phyloP scores from a whole-genome alignment of 2,113 vertebrate genomes.

The Actenoides hombroni region DNA sequence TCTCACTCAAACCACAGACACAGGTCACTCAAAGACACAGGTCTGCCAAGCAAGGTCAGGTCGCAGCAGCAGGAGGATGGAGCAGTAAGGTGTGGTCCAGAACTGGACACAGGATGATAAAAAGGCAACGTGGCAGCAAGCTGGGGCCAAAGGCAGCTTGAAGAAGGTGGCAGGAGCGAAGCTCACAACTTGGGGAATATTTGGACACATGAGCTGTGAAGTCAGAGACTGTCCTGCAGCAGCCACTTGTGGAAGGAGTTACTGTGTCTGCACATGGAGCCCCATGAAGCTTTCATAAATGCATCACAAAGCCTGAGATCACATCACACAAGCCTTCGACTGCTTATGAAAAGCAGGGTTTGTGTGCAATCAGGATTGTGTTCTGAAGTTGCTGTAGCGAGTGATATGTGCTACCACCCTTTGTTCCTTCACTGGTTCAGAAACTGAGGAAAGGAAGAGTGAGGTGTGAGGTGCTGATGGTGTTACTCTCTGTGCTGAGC shows the following conservation, averaged over 20 bases:
- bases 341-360: neutral
- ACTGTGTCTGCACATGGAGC: neutral
- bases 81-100: neutral
- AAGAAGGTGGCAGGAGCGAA: neutral
- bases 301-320: neutral
- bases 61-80: neutral
- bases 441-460: neutral
- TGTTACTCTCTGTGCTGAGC: neutral
- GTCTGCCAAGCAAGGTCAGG: too few relatives aligned
- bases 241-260: neutral
- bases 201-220: rapidly evolving
- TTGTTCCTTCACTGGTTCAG: neutral
- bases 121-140: neutral
- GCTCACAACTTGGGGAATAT: neutral
- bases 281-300: neutral
- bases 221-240: neutral
- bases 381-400: neutral
- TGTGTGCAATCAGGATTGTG: neutral
- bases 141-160: neutral
- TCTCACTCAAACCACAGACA: too few relatives aligned
- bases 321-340: neutral
- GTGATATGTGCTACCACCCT: neutral
- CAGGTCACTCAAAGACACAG: neutral
- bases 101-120: neutral
- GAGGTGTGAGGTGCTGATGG: neutral